Evolutionary conservation across 2,888 invertebrate genomes (phyloP), one percentile per base, ranked within the genome.

Genomic region (Nemurella pictetii): DNA sequence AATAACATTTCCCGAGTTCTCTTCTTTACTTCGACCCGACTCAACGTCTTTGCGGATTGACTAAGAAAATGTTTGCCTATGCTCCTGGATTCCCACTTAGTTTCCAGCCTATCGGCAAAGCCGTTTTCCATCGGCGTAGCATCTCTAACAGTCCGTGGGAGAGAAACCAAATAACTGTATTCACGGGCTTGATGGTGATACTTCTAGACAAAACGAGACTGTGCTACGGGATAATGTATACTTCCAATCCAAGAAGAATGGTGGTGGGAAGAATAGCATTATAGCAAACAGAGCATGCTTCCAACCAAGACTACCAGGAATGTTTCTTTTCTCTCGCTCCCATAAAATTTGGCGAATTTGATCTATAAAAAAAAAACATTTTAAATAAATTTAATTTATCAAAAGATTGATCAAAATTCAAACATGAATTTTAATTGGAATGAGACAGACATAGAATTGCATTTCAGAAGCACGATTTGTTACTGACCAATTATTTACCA

Each of bases 11-110:
- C 73, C 28, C n/a, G 26, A 32, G n/a, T 30, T 29, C 29, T n/a
- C 28, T 78, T 78, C 30, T n/a, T 28, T 30, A 28, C 78, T 28
- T 78, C 78, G 28, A 30, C 28, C 30, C 78, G 55, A 30, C 28
- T 29, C 78, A 27, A 72, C 82, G 32, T 81, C 80, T 26, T 26
- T 28, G 55, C 73, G 82, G 82, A 72, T 55, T 82, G 36, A 15
- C 55, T 82, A 82, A 72, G 82, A 82, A 82, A 82, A 82, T 82
- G 82, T 82, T 82, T 82, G 82, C 82, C 55, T 82, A 82, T 55
- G 55, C 82, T 26, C 27, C 55, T 72, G 55, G 82, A 27, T 72
- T 82, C 72, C 82, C 82, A 82, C 82, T 82, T 82, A 82, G 82
- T 82, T 72, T 72, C 28, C 30, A 75, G 2, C 29, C 73, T 15